Evolutionary conservation across 2,888 invertebrate species (phyloP), one percentile per base, ranked within the genome.

Genomic region (Epinotia demarniana): DNA sequence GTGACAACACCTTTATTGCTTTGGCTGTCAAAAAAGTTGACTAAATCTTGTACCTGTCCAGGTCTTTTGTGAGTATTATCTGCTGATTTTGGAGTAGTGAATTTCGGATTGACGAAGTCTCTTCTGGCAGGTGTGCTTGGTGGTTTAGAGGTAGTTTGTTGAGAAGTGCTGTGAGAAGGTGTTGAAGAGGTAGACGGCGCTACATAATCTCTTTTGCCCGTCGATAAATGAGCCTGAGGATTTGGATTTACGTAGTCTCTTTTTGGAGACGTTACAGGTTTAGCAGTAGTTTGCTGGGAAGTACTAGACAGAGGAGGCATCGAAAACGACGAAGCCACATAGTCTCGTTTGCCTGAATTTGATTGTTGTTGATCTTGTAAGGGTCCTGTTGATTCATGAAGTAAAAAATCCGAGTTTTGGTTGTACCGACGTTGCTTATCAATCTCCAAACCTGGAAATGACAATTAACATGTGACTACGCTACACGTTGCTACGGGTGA

Each of bases 11-110:
- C 84, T 67, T 80, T 81, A 70, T 81, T 83, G 18, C 78, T 84
- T 80, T 89, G 86, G 68, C 78, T 83, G 67, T 92, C 91, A 78
- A 89, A 94, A 80, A 88, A 92, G 76, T 92, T 90, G 55, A 94
- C 80, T 16, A 94, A 84, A 77, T 92, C 93, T 80, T 92, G 90
- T 2, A 94, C 93, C 81, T 90, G 91, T 61, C 90, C 88, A 12
- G 70, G 70, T n/a, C 82, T 79, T 60, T 82, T 78, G 53, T 80
- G 84, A 58, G 80, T 81, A 68, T 79, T 84, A 77, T 78, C 82
- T 77, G 70, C 6, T 18, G 84, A 80, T 75, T 79, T 82, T 18
- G 80, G 61, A 16, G 81, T 79, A n/a, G 85, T 82, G 66, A 80
- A 82, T 76, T 84, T 84, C 49, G 90, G 86, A 0, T 86, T 84